These are phyloP conservation scores for Melanerpes formicivorus DNA, from an alignment of 2,113 vertebrate species.

Conservation along the genomic window DNA sequence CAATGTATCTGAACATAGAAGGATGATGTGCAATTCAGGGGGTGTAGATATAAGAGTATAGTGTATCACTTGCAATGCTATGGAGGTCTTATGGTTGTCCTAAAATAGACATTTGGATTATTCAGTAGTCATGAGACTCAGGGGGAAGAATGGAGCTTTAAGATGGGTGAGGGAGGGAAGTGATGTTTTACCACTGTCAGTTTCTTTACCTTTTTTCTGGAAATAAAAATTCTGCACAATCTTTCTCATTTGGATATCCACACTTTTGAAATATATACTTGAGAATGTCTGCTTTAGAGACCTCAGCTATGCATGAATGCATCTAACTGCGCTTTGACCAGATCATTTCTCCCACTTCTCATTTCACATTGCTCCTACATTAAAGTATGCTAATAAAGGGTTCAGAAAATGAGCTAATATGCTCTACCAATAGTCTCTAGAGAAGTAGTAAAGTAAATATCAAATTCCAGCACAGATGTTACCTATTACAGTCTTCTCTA, in stretches of 20 bases:
- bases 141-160: neutral
- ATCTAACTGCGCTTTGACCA: neutral
- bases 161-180: neutral
- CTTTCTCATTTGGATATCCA: neutral
- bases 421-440: neutral
- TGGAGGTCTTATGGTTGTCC: neutral
- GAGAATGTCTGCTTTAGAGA: neutral
- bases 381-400: neutral
- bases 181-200: rapidly evolving
- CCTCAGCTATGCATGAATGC: neutral
- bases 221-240: neutral
- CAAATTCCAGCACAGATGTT: conserved; percentile 26
- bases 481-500: neutral
- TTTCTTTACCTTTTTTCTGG: neutral
- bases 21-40: neutral
- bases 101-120: neutral
- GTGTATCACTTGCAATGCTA: neutral
- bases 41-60: neutral
- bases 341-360: neutral
- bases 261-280: neutral
- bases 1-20: neutral
- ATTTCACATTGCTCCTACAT: neutral
- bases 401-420: conserved; percentile 12
- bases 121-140: neutral
- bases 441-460: conserved; percentile 12